Conservation (phyloP, 2,113 vertebrate species). For the Dendrocopos noguchii region DNA sequence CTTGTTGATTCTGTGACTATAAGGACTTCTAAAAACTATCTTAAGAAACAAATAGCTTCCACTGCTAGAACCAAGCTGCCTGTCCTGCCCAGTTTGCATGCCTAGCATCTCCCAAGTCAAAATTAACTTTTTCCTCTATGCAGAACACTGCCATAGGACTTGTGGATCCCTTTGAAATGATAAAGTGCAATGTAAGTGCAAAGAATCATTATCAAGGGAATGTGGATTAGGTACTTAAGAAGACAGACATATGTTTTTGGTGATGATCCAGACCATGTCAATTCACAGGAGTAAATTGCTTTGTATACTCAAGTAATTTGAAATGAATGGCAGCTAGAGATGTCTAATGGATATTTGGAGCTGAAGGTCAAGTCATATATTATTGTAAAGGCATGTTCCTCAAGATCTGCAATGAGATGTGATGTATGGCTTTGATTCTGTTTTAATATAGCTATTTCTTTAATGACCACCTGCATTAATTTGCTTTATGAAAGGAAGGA, state of each 20-base stretch:
- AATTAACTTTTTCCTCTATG: background rate
- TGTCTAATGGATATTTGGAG: background rate
- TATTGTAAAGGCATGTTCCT: background rate
- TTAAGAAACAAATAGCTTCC: background rate
- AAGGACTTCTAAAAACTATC: background rate
- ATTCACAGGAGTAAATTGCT: background rate
- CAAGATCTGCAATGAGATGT: background rate
- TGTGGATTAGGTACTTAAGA: background rate
- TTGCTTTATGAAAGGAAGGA: conserved; percentile 20
- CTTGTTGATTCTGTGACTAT: too few relatives aligned
- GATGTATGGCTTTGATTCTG: background rate
- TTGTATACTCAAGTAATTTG: conserved; percentile 23
- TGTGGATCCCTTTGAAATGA: background rate
- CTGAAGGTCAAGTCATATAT: conserved; percentile 22
- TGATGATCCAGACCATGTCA: background rate
- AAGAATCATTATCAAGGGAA: background rate
- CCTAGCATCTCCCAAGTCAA: background rate
- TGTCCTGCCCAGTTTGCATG: background rate
- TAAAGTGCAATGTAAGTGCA: background rate
- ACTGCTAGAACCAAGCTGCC: background rate
- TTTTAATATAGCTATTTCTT: conserved; percentile 55
- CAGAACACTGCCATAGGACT: background rate
- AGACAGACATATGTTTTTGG: background rate
- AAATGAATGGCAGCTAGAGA: conserved; percentile 1
- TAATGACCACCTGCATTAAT: conserved; percentile 20